Percentiles rank a stretch among this genome's conserved stretches.
Conservation (phyloP, 2,113 vertebrate species). For the Mesitornis unicolor region DNA sequence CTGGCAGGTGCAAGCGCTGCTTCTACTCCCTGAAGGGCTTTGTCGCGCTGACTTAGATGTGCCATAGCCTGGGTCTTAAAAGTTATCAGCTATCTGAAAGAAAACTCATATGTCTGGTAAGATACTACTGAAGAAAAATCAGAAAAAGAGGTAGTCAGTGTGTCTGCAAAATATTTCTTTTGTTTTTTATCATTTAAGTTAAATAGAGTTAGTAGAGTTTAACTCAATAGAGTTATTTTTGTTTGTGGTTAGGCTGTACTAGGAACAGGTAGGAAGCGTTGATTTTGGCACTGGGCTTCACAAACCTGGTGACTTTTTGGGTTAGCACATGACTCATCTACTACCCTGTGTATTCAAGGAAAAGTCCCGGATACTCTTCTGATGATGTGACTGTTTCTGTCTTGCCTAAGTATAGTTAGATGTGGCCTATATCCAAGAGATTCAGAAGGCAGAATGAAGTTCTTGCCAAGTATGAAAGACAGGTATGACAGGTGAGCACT, state of each 20-base stretch:
- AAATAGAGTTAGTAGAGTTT: neutral
- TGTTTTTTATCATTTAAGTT: neutral
- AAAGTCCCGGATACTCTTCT: neutral
- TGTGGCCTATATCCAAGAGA: neutral
- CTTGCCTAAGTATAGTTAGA: neutral
- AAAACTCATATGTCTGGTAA: neutral
- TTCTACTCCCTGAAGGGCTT: neutral
- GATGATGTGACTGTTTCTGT: neutral
- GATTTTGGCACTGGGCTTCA: neutral
- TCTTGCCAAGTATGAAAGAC: neutral
- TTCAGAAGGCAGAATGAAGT: neutral
- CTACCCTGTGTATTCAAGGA: neutral
- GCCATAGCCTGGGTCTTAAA: neutral
- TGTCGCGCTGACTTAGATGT: neutral
- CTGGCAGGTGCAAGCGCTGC: neutral
- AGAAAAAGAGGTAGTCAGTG: neutral
- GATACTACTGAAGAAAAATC: neutral
- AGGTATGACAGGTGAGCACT: neutral
- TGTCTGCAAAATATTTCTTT: neutral
- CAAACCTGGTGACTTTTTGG: neutral
- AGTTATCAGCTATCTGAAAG: neutral
- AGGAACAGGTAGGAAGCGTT: neutral
- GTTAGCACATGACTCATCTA: neutral
- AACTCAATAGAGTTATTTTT: neutral
- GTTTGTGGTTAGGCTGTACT: neutral